Evolutionary conservation across 2,888 invertebrate species (phyloP).

Genomic region (Embidobia sp.): DNA sequence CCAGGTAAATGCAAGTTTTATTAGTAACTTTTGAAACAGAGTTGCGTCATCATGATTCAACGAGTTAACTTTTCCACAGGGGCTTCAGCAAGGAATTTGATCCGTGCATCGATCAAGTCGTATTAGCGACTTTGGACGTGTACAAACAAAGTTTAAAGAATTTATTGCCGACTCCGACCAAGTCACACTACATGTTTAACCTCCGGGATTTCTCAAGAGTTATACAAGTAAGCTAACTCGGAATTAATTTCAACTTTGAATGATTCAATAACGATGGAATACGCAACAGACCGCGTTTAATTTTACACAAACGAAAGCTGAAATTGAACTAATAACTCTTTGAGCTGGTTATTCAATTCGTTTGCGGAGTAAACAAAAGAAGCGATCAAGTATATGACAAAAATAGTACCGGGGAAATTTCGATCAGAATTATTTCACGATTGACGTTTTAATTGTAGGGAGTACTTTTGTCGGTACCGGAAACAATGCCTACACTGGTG

Average conservation of each 20-base stretch:
- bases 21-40: too few relatives aligned
- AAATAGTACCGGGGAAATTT: too few relatives aligned
- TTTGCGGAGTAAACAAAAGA: background rate
- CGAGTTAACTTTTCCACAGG: constrained; percentile 67
- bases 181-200: constrained; percentile 97
- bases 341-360: background rate
- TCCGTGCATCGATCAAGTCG: constrained; percentile 94
- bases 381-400: too few relatives aligned
- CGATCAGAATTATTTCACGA: background rate
- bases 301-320: background rate
- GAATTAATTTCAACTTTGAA: constrained; percentile 28
- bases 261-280: constrained; percentile 7
- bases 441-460: constrained; percentile 84
- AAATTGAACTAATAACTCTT: constrained; percentile 4
- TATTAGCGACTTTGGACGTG: constrained; percentile 91
- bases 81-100: constrained; percentile 98
- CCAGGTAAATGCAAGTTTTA: constrained; percentile 84
- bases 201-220: constrained; percentile 96
- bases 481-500: constrained; percentile 91
- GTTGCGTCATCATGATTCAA: too few relatives aligned
- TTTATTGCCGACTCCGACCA: constrained; percentile 94
- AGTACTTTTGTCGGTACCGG: constrained; percentile 94
- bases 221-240: constrained; percentile 85
- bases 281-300: background rate
- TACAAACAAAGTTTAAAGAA: constrained; percentile 92